phyloP scores from a whole-genome alignment of 1,140 invertebrate species.

The Babylonia areolata region DNA sequence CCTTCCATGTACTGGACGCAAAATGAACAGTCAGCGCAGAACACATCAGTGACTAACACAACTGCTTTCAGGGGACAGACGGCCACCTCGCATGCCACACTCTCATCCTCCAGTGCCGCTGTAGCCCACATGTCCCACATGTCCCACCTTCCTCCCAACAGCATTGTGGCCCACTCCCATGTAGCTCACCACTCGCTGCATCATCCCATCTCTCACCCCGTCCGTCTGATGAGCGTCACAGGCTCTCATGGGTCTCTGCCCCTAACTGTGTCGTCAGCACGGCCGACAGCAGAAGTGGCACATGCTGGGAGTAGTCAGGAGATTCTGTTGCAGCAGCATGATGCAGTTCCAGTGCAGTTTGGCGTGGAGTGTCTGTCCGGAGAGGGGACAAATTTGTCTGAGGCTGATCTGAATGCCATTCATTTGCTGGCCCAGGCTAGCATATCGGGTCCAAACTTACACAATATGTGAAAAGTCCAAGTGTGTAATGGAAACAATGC shows the following conservation, averaged over 20 bases:
- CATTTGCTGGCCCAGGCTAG: conserved; percentile 52
- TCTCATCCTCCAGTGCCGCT: background rate
- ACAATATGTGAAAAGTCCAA: conserved; percentile 12
- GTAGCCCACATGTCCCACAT: background rate
- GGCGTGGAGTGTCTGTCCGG: conserved; percentile 55
- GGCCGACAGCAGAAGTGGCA: conserved; percentile 15
- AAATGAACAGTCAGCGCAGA: background rate
- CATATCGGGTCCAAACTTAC: conserved; percentile 24
- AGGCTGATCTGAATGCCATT: conserved; percentile 53
- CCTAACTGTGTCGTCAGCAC: conserved; percentile 17
- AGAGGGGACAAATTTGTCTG: conserved; percentile 39
- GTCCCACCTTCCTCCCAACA: background rate
- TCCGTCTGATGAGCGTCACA: background rate
- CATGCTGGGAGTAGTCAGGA: conserved; percentile 26
- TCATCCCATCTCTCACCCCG: background rate
- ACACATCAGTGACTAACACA: background rate
- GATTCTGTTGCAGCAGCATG: conserved; percentile 39
- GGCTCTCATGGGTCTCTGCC: conserved; percentile 20
- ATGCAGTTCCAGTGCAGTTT: conserved; percentile 45
- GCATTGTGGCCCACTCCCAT: background rate
- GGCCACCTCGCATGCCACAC: background rate
- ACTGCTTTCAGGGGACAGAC: background rate
- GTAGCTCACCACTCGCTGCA: conserved; percentile 21
- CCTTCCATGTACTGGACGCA: background rate
- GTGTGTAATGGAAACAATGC: no score